Evolutionary conservation across 2,888 invertebrate genomes (phyloP).

Genomic region (Atherix ibis): DNA sequence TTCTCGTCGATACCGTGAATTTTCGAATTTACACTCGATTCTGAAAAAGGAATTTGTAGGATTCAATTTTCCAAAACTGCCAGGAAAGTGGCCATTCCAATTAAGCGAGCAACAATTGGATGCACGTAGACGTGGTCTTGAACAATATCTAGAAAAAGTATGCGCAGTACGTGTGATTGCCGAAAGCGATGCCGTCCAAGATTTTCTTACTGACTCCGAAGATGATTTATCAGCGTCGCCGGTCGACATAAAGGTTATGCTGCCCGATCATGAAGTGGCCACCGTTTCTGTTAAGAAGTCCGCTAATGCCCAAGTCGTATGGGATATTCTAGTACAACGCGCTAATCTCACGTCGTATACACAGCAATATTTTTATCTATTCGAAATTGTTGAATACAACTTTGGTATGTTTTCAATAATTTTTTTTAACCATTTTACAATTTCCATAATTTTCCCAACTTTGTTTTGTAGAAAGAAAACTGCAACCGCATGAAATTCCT

Average conservation of each 20-base stretch:
- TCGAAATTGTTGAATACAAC: conserved; percentile 94
- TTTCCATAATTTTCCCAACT: not conserved
- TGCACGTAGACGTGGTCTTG: conserved; percentile 83
- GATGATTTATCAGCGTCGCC: conserved; percentile 63
- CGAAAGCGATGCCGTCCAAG: conserved; percentile 92
- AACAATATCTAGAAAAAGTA: conserved; percentile 94
- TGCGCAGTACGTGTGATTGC: conserved; percentile 97
- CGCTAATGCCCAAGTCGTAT: conserved; percentile 81
- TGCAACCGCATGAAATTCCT: conserved; percentile 86
- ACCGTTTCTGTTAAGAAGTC: conserved; percentile 79
- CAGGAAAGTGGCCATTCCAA: conserved; percentile 97
- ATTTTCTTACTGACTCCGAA: conserved; percentile 86
- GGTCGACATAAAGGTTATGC: conserved; percentile 60
- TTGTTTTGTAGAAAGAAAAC: conserved; percentile 54
- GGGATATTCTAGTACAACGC: conserved; percentile 70
- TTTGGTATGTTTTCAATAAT: conserved; percentile 52
- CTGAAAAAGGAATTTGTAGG: conserved; percentile 87
- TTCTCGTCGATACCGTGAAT: conserved; percentile 91
- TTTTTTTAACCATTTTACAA: conserved; percentile 3
- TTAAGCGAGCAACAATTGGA: conserved; percentile 96
- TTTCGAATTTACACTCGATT: conserved; percentile 72
- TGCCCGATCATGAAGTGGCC: conserved; percentile 83
- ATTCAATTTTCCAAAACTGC: conserved; percentile 92
- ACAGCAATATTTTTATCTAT: conserved; percentile 84
- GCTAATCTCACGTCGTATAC: conserved; percentile 66